phyloP scores from a whole-genome alignment of 1,140 invertebrate species.

The Cotesia glomerata region DNA sequence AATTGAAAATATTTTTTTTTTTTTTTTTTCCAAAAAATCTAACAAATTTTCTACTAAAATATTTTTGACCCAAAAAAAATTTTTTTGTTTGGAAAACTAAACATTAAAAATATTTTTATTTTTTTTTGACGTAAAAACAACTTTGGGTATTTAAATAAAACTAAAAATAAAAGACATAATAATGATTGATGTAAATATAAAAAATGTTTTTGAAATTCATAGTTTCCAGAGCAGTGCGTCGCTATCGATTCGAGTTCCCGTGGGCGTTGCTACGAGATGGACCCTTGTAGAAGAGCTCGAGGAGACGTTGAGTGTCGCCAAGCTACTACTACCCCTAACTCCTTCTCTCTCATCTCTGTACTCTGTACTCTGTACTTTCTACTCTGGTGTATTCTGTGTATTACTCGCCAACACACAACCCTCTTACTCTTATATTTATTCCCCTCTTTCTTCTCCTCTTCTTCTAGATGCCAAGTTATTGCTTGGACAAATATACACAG shows the following conservation, averaged over 20 bases:
- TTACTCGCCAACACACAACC: constrained; percentile 26
- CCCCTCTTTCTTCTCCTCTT: constrained; percentile 17
- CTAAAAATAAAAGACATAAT: not conserved
- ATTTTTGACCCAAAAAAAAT: too few species aligned
- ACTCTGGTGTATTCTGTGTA: constrained; percentile 38
- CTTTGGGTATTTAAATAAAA: not conserved
- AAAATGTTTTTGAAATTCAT: constrained; percentile 56
- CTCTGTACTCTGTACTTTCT: constrained; percentile 16
- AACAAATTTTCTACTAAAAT: too few species aligned
- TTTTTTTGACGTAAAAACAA: not conserved
- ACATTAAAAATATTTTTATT: too few species aligned
- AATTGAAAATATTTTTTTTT: too few species aligned
- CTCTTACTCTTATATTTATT: constrained; percentile 16
- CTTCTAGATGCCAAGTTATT: constrained; percentile 42
- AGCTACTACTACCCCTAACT: constrained; percentile 51
- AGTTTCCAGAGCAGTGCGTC: constrained; percentile 61
- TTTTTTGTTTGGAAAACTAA: too few species aligned
- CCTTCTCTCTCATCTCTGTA: constrained; percentile 34
- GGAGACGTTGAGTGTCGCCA: constrained; percentile 62
- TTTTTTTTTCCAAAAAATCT: too few species aligned
- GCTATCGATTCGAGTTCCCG: constrained; percentile 63
- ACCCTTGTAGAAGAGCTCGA: constrained; percentile 57
- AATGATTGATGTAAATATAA: constrained; percentile 43
- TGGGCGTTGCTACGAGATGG: constrained; percentile 66
- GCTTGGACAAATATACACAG: constrained; percentile 52